phyloP scores from a whole-genome alignment of 35 echinoderm and acorn worm genomes.

The Heliocidaris tuberculata region DNA sequence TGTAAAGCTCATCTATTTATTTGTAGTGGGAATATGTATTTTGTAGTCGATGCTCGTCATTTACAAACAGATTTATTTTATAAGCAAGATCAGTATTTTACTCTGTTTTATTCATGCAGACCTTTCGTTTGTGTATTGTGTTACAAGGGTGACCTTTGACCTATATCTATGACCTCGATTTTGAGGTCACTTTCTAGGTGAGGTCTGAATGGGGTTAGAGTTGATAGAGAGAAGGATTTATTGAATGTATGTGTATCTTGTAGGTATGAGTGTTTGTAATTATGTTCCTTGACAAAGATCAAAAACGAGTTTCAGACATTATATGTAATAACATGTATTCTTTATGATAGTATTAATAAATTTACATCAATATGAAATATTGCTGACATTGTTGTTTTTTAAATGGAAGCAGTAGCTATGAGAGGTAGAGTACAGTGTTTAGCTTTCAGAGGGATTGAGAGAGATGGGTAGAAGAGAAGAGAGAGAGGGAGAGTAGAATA shows the following conservation, averaged over 20 bases:
- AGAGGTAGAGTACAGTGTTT: no score
- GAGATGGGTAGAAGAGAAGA: no score
- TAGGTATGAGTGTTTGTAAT: slow-evolving; percentile 27
- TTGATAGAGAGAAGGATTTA: not conserved
- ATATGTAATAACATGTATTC: slow-evolving; percentile 50
- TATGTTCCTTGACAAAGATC: not conserved
- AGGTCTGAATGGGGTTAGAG: not conserved
- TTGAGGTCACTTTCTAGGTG: not conserved
- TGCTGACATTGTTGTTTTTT: not conserved
- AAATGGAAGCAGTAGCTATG: no score
- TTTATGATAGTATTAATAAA: slow-evolving; percentile 54
- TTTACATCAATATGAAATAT: slow-evolving; percentile 37
- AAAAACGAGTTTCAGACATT: slow-evolving; percentile 29
- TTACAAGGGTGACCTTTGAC: not conserved
- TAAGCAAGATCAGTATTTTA: slow-evolving; percentile 18
- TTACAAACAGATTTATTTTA: not conserved
- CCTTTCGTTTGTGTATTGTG: not conserved
- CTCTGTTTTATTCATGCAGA: slow-evolving; percentile 9
- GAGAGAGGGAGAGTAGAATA: no score
- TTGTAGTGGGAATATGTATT: slow-evolving; percentile 1
- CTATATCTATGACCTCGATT: not conserved
- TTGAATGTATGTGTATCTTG: slow-evolving; percentile 5
- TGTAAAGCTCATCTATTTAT: slow-evolving; percentile 6
- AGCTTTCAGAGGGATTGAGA: no score
- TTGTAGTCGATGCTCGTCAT: not conserved